Evolutionary conservation across 2,113 vertebrate genomes (phyloP).

Genomic region (Bambusicola thoracicus): DNA sequence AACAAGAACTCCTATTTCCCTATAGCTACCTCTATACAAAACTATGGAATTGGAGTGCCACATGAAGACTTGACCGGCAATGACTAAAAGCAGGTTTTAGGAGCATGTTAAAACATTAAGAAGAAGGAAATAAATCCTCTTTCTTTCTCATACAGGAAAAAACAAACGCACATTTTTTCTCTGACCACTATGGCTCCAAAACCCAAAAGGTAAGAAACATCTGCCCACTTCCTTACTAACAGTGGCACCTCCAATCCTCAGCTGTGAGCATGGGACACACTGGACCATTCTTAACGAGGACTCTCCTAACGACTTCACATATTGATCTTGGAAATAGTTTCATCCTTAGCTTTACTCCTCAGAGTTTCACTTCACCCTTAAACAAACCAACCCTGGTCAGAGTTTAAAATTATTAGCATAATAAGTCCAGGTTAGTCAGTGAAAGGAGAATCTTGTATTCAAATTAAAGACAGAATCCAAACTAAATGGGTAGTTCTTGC

Average conservation of each 20-base stretch:
- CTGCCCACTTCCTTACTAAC: not conserved
- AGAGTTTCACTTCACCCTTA: not conserved
- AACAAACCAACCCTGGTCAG: not conserved
- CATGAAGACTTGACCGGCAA: not conserved
- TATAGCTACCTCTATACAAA: not conserved
- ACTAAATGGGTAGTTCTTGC: not conserved
- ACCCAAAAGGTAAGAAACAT: not conserved
- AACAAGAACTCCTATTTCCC: not conserved
- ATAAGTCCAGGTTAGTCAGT: not conserved
- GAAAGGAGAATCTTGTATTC: not conserved
- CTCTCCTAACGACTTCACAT: not conserved
- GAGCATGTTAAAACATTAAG: not conserved
- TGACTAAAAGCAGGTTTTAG: not conserved
- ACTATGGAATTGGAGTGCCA: not conserved
- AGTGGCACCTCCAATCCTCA: not conserved
- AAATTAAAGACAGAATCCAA: not conserved
- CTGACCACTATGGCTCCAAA: rapidly evolving
- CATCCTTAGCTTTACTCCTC: not conserved
- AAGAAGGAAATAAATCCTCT: not conserved
- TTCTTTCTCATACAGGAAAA: not conserved
- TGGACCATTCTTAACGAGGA: not conserved
- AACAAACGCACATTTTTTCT: not conserved
- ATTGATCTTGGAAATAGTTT: not conserved
- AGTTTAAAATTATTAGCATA: not conserved
- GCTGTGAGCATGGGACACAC: not conserved